Base-by-base conservation (phyloP, 1,140 invertebrate genomes). In the Globodera ellingtonae region DNA sequence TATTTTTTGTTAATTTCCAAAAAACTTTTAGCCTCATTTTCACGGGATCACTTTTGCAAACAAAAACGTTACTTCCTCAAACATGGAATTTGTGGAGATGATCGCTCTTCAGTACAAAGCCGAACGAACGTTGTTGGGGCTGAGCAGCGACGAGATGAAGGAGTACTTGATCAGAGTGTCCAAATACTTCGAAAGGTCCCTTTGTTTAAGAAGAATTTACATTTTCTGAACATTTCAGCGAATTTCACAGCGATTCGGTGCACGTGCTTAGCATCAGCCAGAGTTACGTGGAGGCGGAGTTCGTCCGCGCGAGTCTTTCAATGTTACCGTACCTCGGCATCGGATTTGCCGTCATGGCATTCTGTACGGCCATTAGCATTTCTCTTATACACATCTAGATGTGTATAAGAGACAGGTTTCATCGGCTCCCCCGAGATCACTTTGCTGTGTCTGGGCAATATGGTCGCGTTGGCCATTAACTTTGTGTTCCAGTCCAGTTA, bases 401-500 rank as follows among this genome's bases (percentile, higher is more conserved):
- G n/a, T n/a, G n/a, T n/a, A n/a, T n/a, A n/a, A n/a, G n/a, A n/a
- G n/a, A n/a, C n/a, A n/a, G n/a, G n/a, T 13, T 84, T 86, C 69
- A 86, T 86, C 4, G 83, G 83, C n/a, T 83, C 86, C 7, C 86
- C 84, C 1, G 85, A 86, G 78, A 86, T 86, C 35, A 83, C 82
- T 35, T 70, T 86, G 50, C 79, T 86, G 52, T 86, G 85, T 62
- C 56, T 78, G 70, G 84, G 67, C 84, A 48, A 83, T 69, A 81
- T 81, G 24, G 52, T n/a, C n/a, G 77, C 74, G n/a, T 78, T 85
- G 13, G 73, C 80, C 24, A 81, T 85, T n/a, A 84, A 85, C 73
- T 84, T 86, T 18, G 66, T 86, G 75, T 86, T 79, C 70, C 86
- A 87, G 71, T 81, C 81, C 21, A 86, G 84, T 47, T 83, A 85